Evolutionary conservation across 2,888 invertebrate genomes (phyloP).

Genomic region (Catocala nupta): DNA sequence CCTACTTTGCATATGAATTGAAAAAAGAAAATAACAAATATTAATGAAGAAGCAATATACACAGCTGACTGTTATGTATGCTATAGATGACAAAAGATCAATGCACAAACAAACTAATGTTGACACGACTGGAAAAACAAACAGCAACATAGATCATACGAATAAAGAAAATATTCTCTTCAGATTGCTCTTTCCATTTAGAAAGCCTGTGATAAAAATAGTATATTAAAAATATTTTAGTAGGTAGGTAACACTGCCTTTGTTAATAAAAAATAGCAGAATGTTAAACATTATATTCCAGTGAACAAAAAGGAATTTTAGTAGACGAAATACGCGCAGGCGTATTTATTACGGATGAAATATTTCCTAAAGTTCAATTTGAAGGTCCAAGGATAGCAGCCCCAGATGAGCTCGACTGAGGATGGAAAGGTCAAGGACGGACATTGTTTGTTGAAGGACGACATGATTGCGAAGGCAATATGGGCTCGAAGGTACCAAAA

Average conservation of each 20-base stretch:
- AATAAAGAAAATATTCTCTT: not conserved
- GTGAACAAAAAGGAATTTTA: slow-evolving; percentile 14
- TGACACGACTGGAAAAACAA: not conserved
- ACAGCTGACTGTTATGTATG: not conserved
- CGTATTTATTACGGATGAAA: slow-evolving; percentile 35
- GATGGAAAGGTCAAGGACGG: slow-evolving; percentile 45
- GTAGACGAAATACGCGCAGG: slow-evolving; percentile 7
- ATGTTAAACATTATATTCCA: not conserved
- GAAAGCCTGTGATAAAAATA: too few species aligned
- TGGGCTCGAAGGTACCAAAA: too few species aligned
- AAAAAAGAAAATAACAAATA: too few species aligned
- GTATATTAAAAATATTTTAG: too few species aligned
- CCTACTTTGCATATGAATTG: too few species aligned
- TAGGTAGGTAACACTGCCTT: too few species aligned
- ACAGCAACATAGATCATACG: not conserved
- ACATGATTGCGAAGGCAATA: not conserved
- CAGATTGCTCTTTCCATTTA: too few species aligned
- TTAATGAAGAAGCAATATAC: too few species aligned
- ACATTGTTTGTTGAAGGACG: slow-evolving; percentile 27
- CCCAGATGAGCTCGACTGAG: slow-evolving; percentile 39
- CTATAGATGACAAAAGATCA: not conserved
- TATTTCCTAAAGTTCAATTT: slow-evolving; percentile 36
- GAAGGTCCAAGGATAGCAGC: slow-evolving; percentile 25
- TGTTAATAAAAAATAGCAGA: not conserved
- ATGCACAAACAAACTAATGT: not conserved